Conservation (phyloP, 2,113 vertebrate genomes). For the Oxyura jamaicensis region DNA sequence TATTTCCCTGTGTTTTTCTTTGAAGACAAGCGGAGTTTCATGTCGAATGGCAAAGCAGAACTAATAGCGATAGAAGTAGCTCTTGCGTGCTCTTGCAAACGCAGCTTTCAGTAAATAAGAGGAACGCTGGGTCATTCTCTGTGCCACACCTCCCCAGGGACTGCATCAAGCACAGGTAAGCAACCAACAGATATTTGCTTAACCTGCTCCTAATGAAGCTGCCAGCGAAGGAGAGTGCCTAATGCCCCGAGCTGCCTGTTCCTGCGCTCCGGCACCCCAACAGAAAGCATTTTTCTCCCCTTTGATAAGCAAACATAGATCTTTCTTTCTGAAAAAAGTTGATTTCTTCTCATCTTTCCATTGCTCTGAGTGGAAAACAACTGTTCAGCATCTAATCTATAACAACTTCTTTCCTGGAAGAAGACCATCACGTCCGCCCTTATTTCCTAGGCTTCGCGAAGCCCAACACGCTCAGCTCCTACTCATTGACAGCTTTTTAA, state of each 20-base stretch:
- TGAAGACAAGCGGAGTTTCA: background rate
- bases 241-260: background rate
- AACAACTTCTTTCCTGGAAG: background rate
- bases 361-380: background rate
- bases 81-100: accelerated
- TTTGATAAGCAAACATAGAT: background rate
- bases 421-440: background rate
- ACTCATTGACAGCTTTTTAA: background rate
- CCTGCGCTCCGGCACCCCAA: background rate
- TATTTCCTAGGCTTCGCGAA: background rate
- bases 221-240: accelerated
- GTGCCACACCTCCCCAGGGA: background rate
- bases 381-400: background rate
- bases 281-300: background rate
- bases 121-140: background rate
- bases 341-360: background rate
- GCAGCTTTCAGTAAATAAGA: background rate
- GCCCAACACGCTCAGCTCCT: background rate
- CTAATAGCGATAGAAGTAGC: accelerated
- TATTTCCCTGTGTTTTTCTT: background rate
- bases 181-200: background rate
- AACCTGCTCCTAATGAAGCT: background rate
- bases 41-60: background rate
- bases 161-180: accelerated
- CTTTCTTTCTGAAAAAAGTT: background rate